Evolutionary conservation across 2,797 vertebrate genomes (phyloP).

Genomic region (Peromyscus attwateri): DNA sequence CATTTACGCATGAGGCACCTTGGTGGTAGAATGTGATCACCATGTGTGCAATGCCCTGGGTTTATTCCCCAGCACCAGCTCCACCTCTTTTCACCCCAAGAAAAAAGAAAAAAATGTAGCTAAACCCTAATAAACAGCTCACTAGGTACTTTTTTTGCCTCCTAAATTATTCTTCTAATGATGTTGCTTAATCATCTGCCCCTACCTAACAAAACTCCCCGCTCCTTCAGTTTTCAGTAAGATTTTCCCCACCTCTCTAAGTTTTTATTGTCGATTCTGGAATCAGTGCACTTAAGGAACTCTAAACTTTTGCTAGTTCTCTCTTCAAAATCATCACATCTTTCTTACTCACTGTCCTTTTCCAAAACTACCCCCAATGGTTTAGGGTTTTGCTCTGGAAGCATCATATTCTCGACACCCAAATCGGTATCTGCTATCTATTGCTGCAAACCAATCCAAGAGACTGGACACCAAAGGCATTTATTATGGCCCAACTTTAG

Average conservation of each 20-base stretch:
- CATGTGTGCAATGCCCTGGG: background rate
- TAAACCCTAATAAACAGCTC: background rate
- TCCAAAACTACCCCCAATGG: background rate
- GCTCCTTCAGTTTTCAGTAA: background rate
- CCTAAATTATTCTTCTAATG: background rate
- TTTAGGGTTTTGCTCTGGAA: background rate
- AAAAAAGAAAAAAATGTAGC: background rate
- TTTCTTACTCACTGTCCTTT: background rate
- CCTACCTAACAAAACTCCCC: background rate
- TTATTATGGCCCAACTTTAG: background rate
- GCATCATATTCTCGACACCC: background rate
- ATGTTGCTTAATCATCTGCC: background rate
- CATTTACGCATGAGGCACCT: background rate
- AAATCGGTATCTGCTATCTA: background rate
- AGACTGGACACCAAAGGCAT: background rate
- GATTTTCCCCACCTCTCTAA: background rate
- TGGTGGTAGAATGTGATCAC: background rate
- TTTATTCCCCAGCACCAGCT: background rate
- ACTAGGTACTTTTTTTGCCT: background rate
- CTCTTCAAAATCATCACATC: background rate
- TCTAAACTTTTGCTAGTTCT: background rate
- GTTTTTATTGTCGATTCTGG: background rate
- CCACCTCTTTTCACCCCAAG: background rate
- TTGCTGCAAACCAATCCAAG: background rate
- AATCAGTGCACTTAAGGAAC: background rate